Evolutionary conservation across 1,140 invertebrate species (phyloP).

Genomic region (Heterodera schachtii): DNA sequence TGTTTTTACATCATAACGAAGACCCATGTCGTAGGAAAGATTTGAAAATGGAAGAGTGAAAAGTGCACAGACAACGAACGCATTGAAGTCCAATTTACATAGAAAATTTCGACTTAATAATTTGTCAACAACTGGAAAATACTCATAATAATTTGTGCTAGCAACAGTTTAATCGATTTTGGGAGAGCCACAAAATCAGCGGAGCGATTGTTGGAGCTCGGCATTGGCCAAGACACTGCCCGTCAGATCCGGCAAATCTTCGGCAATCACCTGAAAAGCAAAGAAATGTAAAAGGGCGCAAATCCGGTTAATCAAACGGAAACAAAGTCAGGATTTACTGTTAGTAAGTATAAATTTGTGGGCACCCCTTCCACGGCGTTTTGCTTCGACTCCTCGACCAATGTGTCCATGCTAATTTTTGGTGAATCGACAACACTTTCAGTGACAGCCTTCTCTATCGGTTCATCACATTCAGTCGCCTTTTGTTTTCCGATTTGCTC

Average conservation of each 20-base stretch:
- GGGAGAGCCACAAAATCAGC: slow-evolving; percentile 40
- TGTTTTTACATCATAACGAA: no score
- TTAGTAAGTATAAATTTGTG: slow-evolving; percentile 8
- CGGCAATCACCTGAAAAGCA: slow-evolving; percentile 51
- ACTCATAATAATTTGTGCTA: neutral
- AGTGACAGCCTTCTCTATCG: neutral
- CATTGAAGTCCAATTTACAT: neutral
- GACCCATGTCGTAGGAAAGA: neutral
- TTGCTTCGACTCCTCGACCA: slow-evolving; percentile 58
- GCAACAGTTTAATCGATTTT: neutral
- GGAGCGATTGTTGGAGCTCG: slow-evolving; percentile 54
- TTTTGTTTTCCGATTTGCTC: slow-evolving; percentile 9
- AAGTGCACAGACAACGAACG: neutral
- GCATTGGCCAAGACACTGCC: slow-evolving; percentile 43
- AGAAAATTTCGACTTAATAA: neutral
- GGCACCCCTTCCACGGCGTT: slow-evolving; percentile 59
- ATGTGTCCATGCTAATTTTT: slow-evolving; percentile 34
- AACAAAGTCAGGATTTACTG: slow-evolving; percentile 25
- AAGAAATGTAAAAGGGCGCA: slow-evolving; percentile 17
- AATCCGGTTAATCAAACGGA: neutral
- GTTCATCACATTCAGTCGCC: neutral
- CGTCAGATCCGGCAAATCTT: slow-evolving; percentile 57
- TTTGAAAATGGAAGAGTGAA: neutral
- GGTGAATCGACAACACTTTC: slow-evolving; percentile 25
- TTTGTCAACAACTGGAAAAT: neutral